phyloP scores from a whole-genome alignment of 92 coral and sea anemone genomes.

The Anthopleura xanthogrammica region DNA sequence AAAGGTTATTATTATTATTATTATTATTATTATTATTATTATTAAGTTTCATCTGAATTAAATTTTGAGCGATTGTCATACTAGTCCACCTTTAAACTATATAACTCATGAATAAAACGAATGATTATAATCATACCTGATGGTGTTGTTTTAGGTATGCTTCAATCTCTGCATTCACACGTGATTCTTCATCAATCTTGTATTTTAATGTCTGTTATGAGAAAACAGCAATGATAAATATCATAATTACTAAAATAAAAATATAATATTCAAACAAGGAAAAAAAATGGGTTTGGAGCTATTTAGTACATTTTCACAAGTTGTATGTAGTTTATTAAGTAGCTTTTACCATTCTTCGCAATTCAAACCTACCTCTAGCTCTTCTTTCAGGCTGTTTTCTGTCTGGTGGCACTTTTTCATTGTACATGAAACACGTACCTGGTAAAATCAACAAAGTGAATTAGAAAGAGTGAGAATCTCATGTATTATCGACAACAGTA shows the following conservation, averaged over 20 bases:
- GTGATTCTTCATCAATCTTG: conserved; percentile 93
- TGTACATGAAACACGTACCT: conserved; percentile 89
- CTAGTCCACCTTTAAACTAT: no score
- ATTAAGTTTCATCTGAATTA: no score
- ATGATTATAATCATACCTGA: conserved; percentile 60
- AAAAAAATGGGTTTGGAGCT: no score
- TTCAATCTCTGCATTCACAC: conserved; percentile 94
- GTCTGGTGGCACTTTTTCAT: conserved; percentile 91
- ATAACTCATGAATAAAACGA: no score
- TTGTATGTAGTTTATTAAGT: no score
- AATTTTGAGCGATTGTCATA: no score
- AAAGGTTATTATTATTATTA: no score
- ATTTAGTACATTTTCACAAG: no score
- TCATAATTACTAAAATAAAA: no score
- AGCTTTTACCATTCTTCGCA: neutral
- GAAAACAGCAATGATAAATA: neutral
- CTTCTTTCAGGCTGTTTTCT: conserved; percentile 81
- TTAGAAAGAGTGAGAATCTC: neutral
- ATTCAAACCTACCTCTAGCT: conserved; percentile 70
- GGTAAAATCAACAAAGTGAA: neutral
- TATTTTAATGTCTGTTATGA: conserved; percentile 64
- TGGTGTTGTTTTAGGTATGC: conserved; percentile 89
- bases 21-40: no score
- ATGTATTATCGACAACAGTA: neutral
- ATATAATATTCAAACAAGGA: no score